phyloP scores from a whole-genome alignment of 2,113 vertebrate genomes.

The Cnemophilus loriae region DNA sequence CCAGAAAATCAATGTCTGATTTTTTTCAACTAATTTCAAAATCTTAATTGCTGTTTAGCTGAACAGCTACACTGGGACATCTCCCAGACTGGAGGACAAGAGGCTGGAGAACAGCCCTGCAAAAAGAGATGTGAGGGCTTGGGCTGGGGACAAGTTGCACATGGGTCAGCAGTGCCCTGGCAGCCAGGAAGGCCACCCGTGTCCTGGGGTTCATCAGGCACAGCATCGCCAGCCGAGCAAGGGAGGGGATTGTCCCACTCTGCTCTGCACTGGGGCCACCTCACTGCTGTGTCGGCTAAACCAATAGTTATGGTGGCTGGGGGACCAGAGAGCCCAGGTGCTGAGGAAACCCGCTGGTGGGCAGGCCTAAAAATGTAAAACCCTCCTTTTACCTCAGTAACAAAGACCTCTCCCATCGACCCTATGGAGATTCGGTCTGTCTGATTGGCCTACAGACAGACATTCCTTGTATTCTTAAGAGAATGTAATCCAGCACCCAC shows the following conservation, averaged over 20 bases:
- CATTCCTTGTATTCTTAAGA: too few relatives aligned
- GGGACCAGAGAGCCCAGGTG: too few relatives aligned
- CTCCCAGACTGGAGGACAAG: neutral
- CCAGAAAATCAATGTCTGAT: neutral
- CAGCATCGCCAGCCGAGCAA: fast-evolving
- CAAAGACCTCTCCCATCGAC: too few relatives aligned
- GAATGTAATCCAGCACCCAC: too few relatives aligned
- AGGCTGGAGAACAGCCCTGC: neutral
- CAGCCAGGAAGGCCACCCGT: fast-evolving
- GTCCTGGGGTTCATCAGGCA: neutral
- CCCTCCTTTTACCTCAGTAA: too few relatives aligned
- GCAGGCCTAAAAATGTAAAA: too few relatives aligned
- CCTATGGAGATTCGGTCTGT: too few relatives aligned
- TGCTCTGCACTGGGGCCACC: fast-evolving
- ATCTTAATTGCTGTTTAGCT: neutral
- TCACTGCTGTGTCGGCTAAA: too few relatives aligned
- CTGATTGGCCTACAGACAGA: too few relatives aligned
- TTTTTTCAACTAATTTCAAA: neutral
- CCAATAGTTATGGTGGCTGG: too few relatives aligned
- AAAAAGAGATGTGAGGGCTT: neutral
- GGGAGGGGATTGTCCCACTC: neutral
- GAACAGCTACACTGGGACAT: neutral
- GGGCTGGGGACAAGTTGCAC: neutral
- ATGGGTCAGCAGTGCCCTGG: neutral
- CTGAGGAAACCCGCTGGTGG: too few relatives aligned